Base-by-base conservation (phyloP, 2,888 invertebrate genomes). In the Athrips mouffetella region DNA sequence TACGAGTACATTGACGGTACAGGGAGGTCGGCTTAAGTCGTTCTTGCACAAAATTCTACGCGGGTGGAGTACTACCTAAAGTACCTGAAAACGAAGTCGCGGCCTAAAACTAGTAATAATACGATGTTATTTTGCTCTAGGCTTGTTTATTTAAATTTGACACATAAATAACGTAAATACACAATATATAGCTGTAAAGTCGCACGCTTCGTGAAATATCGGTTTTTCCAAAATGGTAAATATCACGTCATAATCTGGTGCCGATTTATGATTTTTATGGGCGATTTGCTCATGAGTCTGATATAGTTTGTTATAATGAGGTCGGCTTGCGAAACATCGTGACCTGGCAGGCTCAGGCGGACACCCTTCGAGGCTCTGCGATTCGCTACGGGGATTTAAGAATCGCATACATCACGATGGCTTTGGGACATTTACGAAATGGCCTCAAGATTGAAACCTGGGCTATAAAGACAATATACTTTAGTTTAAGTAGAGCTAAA, bases 331-430 rank as follows among this genome's bases (percentile, higher is more conserved):
- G 53, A 41, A 61, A 68, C 37, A 29, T 63, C 73, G 74, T 76
- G 76, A 73, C 70, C 64, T 51, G 57, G 45, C 40, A 46, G 50
- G 48, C 48, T 47, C 39, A 41, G 47, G 49, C 47, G 47, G 59
- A 50, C 68, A 72, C 72, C 76, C 74, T 76, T 70, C 68, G 61
- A 48, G 45, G n/a, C 47, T 57, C 52, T 49, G 60, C 62, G 66
- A 76, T 77, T 78, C 64, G 76, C 50, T 51, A 62, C 66, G 70
- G 69, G 67, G 70, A 70, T 75, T 73, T 71, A 58, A 54, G 51
- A 56, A n/a, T 49, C 53, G 40, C 52, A 56, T 58, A 57, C 50
- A 58, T 59, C 55, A 58, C 62, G 55, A 54, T 35, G 45, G 30
- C 51, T 50, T 30, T 46, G 46, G 25, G 29, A 42, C 42, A 29